A percentile compares a stretch with the other conserved stretches of the same genome.
These are phyloP conservation scores for Yoshiicerus persimilis DNA, from an alignment of 1,140 invertebrate species.

Conservation along the genomic window DNA sequence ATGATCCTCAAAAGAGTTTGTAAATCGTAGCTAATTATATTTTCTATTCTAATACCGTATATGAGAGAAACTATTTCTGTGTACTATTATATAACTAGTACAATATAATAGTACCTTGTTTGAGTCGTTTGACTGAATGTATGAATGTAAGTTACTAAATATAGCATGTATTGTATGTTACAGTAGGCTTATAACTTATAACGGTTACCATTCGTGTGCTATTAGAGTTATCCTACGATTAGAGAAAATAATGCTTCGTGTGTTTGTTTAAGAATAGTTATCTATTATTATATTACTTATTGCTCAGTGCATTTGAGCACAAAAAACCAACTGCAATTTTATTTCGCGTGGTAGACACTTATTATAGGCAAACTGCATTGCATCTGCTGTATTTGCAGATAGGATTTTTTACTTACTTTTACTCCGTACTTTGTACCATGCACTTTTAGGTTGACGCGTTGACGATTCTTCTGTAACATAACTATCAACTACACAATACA, in stretches of 20 bases:
- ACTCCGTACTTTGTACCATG: not conserved
- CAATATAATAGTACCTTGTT: not conserved
- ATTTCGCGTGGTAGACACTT: not conserved
- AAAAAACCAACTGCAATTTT: not conserved
- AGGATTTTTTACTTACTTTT: not conserved
- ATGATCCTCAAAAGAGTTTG: too few species aligned
- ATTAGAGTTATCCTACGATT: not conserved
- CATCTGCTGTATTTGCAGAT: not conserved
- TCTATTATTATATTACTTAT: too few species aligned
- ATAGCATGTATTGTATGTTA: too few species aligned
- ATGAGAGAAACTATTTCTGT: too few species aligned
- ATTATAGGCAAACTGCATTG: not conserved
- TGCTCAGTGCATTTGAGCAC: not conserved
- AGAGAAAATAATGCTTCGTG: not conserved
- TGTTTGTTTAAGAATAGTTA: not conserved
- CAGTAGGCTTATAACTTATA: not conserved
- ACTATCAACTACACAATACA: not conserved
- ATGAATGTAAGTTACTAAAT: too few species aligned
- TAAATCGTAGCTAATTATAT: too few species aligned
- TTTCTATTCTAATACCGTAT: too few species aligned
- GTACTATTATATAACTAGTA: not conserved
- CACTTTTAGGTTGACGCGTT: not conserved
- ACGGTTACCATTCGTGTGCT: not conserved
- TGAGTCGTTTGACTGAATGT: too few species aligned
- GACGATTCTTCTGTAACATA: not conserved